phyloP scores from a whole-genome alignment of 2,888 invertebrate species.

The Phalera bucephala region DNA sequence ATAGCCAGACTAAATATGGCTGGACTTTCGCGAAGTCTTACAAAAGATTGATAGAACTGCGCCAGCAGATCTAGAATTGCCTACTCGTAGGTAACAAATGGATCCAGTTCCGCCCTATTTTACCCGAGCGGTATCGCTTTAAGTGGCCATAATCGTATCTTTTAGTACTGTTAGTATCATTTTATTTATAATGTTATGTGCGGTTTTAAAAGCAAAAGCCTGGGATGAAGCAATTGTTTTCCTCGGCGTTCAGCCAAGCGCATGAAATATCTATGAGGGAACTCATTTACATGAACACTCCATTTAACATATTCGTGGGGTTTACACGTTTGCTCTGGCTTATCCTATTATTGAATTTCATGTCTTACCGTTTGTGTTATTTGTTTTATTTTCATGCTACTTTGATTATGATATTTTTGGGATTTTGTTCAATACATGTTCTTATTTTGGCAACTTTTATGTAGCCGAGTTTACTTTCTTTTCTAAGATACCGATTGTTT shows the following conservation, averaged over 20 bases:
- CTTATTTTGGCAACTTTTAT: too few species aligned
- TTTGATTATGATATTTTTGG: background rate
- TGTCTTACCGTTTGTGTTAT: background rate
- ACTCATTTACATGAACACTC: constrained; percentile 25
- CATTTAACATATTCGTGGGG: constrained; percentile 20
- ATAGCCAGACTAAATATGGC: too few species aligned
- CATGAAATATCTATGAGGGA: constrained; percentile 8
- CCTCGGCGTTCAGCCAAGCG: constrained; percentile 27
- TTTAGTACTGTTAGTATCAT: constrained; percentile 5
- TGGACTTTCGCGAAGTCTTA: too few species aligned
- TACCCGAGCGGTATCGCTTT: constrained; percentile 6
- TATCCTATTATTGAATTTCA: constrained; percentile 12
- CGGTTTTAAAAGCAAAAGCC: constrained; percentile 14
- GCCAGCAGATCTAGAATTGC: too few species aligned
- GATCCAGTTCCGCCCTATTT: too few species aligned
- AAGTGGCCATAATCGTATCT: constrained; percentile 7
- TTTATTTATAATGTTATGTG: constrained; percentile 16
- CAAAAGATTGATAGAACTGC: too few species aligned
- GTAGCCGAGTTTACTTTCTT: too few species aligned
- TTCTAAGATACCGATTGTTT: too few species aligned
- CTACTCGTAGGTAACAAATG: too few species aligned
- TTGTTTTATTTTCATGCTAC: background rate
- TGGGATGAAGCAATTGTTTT: constrained; percentile 25
- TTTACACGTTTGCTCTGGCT: constrained; percentile 10
- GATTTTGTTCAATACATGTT: too few species aligned